phyloP scores from a whole-genome alignment of 2,888 invertebrate species.

The Cotesia congregata region DNA sequence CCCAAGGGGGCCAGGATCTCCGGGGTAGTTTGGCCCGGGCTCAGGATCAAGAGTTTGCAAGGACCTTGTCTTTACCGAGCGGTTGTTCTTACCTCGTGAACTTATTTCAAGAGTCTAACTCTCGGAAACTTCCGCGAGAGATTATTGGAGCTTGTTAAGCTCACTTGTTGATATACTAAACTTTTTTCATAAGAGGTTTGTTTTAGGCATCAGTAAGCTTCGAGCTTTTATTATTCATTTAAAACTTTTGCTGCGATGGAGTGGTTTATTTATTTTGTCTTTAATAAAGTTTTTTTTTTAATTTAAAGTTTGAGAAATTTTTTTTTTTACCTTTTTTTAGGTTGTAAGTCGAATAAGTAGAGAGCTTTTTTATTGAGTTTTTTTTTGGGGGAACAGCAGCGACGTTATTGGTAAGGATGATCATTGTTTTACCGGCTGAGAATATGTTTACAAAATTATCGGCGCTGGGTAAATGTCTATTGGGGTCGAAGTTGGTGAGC shows the following conservation, averaged over 20 bases:
- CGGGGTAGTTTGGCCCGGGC: constrained; percentile 77
- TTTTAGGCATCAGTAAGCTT: neutral
- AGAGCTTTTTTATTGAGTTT: too few relatives aligned
- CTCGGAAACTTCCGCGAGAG: neutral
- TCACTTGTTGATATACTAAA: neutral
- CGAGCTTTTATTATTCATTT: neutral
- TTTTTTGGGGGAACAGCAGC: too few relatives aligned
- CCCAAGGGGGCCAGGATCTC: constrained; percentile 72
- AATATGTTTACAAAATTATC: too few relatives aligned
- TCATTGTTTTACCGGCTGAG: too few relatives aligned
- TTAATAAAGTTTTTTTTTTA: too few relatives aligned
- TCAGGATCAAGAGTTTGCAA: constrained; percentile 65
- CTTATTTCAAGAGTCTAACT: neutral
- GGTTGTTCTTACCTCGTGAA: constrained; percentile 73
- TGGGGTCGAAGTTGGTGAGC: too few relatives aligned
- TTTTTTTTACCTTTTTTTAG: too few relatives aligned
- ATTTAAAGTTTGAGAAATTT: too few relatives aligned
- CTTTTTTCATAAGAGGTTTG: neutral
- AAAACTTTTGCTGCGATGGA: neutral
- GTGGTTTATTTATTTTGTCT: too few relatives aligned
- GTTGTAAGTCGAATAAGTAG: too few relatives aligned
- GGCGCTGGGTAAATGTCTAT: too few relatives aligned
- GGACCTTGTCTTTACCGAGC: constrained; percentile 77
- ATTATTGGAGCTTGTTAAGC: neutral
- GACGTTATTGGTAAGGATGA: too few relatives aligned